These are phyloP conservation scores for Eurois occulta DNA, from an alignment of 2,888 invertebrate species.

Conservation along the genomic window DNA sequence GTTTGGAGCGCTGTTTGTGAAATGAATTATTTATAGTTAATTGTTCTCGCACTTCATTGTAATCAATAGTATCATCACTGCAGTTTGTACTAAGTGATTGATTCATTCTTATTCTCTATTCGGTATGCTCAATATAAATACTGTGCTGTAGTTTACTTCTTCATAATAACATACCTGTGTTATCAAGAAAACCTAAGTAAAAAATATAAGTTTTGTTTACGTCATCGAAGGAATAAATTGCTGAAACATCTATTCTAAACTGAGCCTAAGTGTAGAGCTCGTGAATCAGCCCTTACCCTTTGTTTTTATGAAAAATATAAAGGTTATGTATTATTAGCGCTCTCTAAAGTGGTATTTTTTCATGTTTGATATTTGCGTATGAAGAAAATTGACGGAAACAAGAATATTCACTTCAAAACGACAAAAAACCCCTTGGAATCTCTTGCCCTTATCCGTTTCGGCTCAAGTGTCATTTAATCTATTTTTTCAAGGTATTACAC, in stretches of 20 bases:
- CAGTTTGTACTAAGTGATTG: neutral
- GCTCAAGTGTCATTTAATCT: neutral
- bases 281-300: slow-evolving; percentile 35
- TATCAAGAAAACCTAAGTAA: slow-evolving; percentile 29
- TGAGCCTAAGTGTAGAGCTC: slow-evolving; percentile 13
- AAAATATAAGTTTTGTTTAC: slow-evolving; percentile 27
- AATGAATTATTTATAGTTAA: slow-evolving; percentile 42
- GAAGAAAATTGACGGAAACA: neutral
- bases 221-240: slow-evolving; percentile 36
- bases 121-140: neutral
- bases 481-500: neutral
- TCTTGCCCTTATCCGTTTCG: neutral
- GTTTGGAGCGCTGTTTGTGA: slow-evolving; percentile 30
- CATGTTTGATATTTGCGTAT: neutral
- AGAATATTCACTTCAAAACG: neutral
- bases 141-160: neutral
- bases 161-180: slow-evolving; percentile 5
- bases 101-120: slow-evolving; percentile 3
- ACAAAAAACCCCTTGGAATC: neutral
- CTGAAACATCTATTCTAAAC: slow-evolving; percentile 44
- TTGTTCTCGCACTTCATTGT: slow-evolving; percentile 18
- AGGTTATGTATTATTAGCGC: neutral
- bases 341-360: neutral
- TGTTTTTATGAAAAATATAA: slow-evolving; percentile 17
- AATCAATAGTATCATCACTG: slow-evolving; percentile 1